phyloP scores from a whole-genome alignment of 2,797 vertebrate genomes.

The Eptatretus atami region DNA sequence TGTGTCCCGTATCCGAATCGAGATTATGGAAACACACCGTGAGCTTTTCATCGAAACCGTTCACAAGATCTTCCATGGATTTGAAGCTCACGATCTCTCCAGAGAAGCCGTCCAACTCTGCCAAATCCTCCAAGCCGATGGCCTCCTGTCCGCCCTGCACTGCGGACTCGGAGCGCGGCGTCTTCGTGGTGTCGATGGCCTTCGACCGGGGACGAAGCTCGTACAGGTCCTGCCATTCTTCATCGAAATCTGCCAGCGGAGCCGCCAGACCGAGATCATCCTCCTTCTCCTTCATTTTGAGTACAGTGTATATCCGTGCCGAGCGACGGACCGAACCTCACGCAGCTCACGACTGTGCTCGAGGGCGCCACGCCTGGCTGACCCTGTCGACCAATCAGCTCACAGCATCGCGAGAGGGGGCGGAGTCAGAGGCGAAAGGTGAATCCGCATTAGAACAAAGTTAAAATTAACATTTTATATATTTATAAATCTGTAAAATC shows the following conservation, averaged over 20 bases:
- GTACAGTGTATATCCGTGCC: too few species aligned
- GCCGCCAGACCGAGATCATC: slow-evolving; percentile 22
- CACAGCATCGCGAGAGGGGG: too few species aligned
- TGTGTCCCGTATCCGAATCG: slow-evolving; percentile 27
- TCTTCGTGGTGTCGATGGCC: slow-evolving; percentile 20
- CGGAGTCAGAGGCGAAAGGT: too few species aligned
- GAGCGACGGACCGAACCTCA: too few species aligned
- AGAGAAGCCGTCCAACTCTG: slow-evolving; percentile 22
- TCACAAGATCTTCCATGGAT: slow-evolving; percentile 28
- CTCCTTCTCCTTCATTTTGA: neutral
- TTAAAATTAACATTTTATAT: too few species aligned
- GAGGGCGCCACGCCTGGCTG: too few species aligned
- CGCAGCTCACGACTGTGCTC: too few species aligned
- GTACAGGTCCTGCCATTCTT: slow-evolving; percentile 89
- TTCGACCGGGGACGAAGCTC: slow-evolving; percentile 39
- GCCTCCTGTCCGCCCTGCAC: slow-evolving; percentile 7
- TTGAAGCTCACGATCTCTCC: slow-evolving; percentile 25
- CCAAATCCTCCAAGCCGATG: slow-evolving; percentile 20
- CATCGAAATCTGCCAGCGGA: slow-evolving; percentile 45
- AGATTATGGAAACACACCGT: slow-evolving; percentile 53
- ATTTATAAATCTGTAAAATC: too few species aligned
- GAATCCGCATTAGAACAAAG: too few species aligned
- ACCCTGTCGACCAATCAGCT: too few species aligned
- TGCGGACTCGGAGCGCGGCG: slow-evolving; percentile 17
- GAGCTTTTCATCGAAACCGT: slow-evolving; percentile 52